A percentile compares a stretch with the other conserved stretches of the same genome.
Evolutionary conservation across 2,797 vertebrate genomes (phyloP).

Genomic region (Chanos chanos): DNA sequence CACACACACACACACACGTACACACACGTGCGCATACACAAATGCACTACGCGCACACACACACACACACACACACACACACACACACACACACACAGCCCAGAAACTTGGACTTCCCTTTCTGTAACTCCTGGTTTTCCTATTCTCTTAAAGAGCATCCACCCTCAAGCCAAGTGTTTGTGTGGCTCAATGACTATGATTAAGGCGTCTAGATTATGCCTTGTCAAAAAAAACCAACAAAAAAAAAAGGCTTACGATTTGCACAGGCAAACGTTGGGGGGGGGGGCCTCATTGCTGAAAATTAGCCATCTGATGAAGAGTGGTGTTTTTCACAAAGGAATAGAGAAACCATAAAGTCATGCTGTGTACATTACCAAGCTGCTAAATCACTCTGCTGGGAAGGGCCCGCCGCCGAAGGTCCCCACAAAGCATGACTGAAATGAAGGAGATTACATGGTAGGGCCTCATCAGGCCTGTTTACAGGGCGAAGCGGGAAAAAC

Average conservation of each 20-base stretch:
- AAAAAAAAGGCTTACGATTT: constrained; percentile 55
- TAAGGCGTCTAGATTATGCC: constrained; percentile 58
- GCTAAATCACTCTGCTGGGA: constrained; percentile 45
- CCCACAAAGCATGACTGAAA: constrained; percentile 53
- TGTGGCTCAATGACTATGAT: constrained; percentile 65
- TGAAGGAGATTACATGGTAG: constrained; percentile 46
- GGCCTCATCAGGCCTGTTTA: constrained; percentile 57
- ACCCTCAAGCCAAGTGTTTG: constrained; percentile 39
- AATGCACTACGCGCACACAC: constrained; percentile 47
- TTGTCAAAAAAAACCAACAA: constrained; percentile 43
- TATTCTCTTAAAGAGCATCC: constrained; percentile 25
- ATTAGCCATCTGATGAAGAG: constrained; percentile 48
- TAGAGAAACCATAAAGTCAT: constrained; percentile 52
- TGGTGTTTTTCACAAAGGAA: constrained; percentile 47
- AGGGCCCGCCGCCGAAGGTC: constrained; percentile 49
- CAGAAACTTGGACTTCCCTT: too few relatives aligned
- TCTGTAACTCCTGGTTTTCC: too few relatives aligned
- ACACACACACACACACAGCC: constrained; percentile 11
- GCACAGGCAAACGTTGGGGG: constrained; percentile 25
- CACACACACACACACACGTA: constrained; percentile 9
- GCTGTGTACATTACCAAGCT: constrained; percentile 46
- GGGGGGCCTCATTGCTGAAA: constrained; percentile 32
- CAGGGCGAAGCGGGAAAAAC: constrained; percentile 47
- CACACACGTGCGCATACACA: too few relatives aligned
- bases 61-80: constrained; percentile 38